phyloP scores from a whole-genome alignment of 2,888 invertebrate genomes.

The Eristalinus aeneus region DNA sequence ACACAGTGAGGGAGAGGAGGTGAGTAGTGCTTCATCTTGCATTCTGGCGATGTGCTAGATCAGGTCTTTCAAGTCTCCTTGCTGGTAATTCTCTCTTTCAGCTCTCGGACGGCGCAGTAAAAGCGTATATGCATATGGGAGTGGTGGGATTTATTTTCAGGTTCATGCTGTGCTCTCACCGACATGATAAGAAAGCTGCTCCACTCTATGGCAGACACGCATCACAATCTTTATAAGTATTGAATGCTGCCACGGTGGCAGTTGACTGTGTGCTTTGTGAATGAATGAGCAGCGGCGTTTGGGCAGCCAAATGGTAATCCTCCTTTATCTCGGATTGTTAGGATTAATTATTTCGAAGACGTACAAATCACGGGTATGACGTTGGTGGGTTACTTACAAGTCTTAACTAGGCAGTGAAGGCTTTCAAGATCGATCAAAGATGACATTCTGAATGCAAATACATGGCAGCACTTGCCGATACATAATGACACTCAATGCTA shows the following conservation, averaged over 20 bases:
- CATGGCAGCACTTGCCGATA: constrained; percentile 55
- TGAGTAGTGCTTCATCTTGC: no score
- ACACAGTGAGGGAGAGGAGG: no score
- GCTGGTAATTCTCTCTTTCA: not conserved
- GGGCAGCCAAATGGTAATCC: constrained; percentile 30
- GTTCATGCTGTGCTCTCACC: constrained; percentile 4
- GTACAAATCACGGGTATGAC: no score
- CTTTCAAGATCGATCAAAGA: not conserved
- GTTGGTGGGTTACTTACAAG: no score
- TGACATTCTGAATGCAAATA: constrained; percentile 59
- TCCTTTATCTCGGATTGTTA: constrained; percentile 15
- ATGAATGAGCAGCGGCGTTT: not conserved
- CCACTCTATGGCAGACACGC: not conserved
- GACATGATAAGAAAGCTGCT: no score
- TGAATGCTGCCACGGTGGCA: not conserved
- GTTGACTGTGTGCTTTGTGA: no score
- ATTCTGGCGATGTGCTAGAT: not conserved
- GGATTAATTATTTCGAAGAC: constrained; percentile 56
- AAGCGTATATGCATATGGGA: constrained; percentile 31
- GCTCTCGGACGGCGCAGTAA: not conserved
- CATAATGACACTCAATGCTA: constrained; percentile 66
- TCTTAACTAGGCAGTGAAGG: not conserved
- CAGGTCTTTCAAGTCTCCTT: constrained; percentile 53
- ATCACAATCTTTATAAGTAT: constrained; percentile 13
- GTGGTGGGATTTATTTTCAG: constrained; percentile 18